A percentile compares a stretch with the other conserved stretches of the same genome.
Evolutionary conservation across 2,888 invertebrate species (phyloP).

Genomic region (Rhimphoctona megacephalus): DNA sequence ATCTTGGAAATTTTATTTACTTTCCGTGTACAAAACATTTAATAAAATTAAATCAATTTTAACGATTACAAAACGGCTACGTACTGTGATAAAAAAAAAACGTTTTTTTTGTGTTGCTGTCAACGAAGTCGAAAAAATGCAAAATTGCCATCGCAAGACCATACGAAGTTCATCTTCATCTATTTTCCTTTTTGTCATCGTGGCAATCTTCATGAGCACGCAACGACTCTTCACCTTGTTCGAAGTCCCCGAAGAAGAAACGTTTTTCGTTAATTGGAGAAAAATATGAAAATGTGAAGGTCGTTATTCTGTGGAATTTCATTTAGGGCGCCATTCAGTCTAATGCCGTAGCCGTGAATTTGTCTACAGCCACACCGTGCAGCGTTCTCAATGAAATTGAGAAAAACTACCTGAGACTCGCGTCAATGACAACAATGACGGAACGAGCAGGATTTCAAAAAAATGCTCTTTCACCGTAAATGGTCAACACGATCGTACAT

Average conservation of each 20-base stretch:
- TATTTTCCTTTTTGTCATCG: no score
- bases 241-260: not conserved
- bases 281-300: not conserved
- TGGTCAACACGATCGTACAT: slow-evolving; percentile 37
- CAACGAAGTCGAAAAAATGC: no score
- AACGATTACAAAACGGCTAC: no score
- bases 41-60: no score
- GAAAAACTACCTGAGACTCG: slow-evolving; percentile 40
- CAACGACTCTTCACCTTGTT: no score
- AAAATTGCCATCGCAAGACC: no score
- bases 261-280: not conserved
- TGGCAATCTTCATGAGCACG: no score
- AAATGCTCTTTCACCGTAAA: slow-evolving; percentile 34
- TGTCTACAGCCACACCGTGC: not conserved
- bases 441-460: not conserved
- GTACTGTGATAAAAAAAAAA: no score
- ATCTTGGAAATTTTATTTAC: no score
- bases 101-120: no score
- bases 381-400: slow-evolving; percentile 47
- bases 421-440: slow-evolving; percentile 32
- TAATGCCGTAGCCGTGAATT: slow-evolving; percentile 3
- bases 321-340: not conserved
- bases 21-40: no score
- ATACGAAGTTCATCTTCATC: no score
- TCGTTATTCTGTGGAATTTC: not conserved